Conservation (phyloP, 2,797 vertebrate genomes). For the Micrastur ruficollis region DNA sequence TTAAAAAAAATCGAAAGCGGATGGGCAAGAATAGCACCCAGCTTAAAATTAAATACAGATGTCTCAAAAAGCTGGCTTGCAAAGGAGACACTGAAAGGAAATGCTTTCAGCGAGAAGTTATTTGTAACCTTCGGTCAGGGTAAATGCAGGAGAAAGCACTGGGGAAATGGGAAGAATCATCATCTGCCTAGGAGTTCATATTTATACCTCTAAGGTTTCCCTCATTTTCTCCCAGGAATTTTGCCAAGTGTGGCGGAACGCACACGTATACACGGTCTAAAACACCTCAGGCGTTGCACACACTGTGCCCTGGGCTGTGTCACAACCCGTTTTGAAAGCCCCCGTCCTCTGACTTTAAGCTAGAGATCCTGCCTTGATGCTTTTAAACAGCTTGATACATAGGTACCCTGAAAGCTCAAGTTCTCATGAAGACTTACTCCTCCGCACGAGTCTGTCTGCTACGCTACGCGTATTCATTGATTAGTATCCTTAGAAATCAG, state of each 20-base stretch:
- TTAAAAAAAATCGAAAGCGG: not conserved
- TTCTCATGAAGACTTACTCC: not conserved
- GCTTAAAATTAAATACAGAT: conserved; percentile 6
- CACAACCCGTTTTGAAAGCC: not conserved
- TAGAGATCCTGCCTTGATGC: not conserved
- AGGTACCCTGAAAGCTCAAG: not conserved
- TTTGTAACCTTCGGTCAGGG: not conserved
- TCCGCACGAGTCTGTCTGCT: not conserved
- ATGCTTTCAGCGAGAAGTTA: not conserved
- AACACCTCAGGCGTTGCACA: not conserved
- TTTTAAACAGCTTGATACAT: not conserved
- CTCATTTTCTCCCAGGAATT: not conserved
- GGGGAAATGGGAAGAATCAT: not conserved
- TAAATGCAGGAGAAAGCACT: not conserved
- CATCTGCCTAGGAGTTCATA: not conserved
- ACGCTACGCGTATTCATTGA: not conserved
- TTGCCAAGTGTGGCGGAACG: not conserved
- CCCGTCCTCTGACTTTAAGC: not conserved
- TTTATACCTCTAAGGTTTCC: not conserved
- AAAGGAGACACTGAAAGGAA: not conserved
- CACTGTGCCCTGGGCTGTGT: not conserved
- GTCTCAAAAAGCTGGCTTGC: not conserved
- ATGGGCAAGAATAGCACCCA: not conserved
- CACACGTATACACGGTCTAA: not conserved
- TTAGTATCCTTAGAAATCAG: conserved; percentile 9